Conservation (phyloP, 2,113 vertebrate species). For the Orcinus orca region DNA sequence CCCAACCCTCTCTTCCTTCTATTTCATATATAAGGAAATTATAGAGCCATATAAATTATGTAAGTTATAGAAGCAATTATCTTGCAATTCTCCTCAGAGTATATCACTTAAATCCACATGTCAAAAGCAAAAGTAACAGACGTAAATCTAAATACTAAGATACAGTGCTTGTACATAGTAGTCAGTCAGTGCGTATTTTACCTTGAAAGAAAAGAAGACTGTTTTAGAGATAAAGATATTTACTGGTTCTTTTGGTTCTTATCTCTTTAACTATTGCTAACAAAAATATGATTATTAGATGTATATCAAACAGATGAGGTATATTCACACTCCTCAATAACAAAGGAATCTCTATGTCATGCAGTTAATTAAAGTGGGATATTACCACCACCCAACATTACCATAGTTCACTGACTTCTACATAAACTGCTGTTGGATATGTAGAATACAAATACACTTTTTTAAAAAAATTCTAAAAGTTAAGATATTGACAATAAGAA, state of each 20-base stretch:
- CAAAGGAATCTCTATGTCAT: background rate
- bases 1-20: background rate
- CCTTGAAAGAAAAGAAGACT: background rate
- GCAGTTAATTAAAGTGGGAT: background rate
- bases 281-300: background rate
- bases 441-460: background rate
- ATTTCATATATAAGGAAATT: background rate
- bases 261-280: background rate
- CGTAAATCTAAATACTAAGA: background rate
- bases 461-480: background rate
- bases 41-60: slow-evolving; percentile 7
- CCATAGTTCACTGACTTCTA: background rate
- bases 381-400: background rate
- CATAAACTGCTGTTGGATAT: background rate
- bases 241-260: background rate
- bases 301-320: background rate
- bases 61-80: background rate
- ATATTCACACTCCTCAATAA: background rate
- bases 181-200: background rate
- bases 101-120: background rate
- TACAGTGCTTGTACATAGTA: background rate
- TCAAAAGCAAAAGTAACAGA: slow-evolving; percentile 16
- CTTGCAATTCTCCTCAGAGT: background rate
- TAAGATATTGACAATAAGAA: background rate
- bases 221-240: background rate